These are phyloP conservation scores for Drosophila seclusa DNA, from an alignment of 2,888 invertebrate species.

Conservation along the genomic window DNA sequence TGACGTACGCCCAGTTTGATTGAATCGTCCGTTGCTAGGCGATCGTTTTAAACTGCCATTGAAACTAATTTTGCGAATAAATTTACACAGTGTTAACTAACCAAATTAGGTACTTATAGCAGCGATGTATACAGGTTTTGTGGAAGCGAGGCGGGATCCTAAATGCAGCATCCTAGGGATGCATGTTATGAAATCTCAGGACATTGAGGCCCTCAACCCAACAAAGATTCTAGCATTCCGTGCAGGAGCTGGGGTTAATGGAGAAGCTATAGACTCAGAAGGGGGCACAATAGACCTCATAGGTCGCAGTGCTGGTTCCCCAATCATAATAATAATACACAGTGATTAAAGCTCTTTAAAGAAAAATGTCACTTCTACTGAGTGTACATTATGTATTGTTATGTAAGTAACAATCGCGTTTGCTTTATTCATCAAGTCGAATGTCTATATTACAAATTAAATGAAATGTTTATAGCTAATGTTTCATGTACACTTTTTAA, in stretches of 20 bases:
- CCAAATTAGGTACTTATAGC: too few species aligned
- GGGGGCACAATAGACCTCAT: too few species aligned
- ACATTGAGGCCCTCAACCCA: too few species aligned
- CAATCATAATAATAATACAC: too few species aligned
- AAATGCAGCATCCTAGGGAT: too few species aligned
- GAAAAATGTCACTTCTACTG: neutral
- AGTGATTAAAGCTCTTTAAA: neutral
- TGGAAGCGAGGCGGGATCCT: too few species aligned
- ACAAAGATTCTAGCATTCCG: too few species aligned
- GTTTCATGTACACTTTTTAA: neutral
- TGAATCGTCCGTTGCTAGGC: slow-evolving; percentile 18
- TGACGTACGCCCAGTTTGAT: slow-evolving; percentile 45
- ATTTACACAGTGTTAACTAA: neutral
- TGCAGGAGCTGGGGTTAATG: too few species aligned
- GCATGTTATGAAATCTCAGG: too few species aligned
- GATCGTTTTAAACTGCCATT: slow-evolving; percentile 8
- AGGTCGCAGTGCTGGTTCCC: too few species aligned
- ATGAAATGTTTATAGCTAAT: neutral
- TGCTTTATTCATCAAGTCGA: neutral
- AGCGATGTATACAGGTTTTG: too few species aligned
- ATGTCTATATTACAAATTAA: neutral
- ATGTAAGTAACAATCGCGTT: neutral
- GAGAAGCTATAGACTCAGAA: too few species aligned
- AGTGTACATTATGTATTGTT: neutral
- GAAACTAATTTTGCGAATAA: slow-evolving; percentile 2